Evolutionary conservation across 2,888 invertebrate genomes (phyloP).

Genomic region (Lasioglossum villosulum): DNA sequence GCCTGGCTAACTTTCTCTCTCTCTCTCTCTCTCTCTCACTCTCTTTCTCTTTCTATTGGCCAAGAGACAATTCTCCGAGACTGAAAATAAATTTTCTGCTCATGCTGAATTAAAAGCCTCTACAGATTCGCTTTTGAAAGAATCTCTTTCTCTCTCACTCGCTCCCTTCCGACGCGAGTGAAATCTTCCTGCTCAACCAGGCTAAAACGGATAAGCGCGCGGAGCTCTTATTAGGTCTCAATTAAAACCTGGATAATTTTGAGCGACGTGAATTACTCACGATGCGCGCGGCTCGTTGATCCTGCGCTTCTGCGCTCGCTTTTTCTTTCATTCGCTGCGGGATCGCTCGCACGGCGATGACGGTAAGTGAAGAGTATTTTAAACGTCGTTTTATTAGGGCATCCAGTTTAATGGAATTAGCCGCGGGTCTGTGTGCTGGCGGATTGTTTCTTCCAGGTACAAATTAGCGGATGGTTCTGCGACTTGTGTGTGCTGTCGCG

Average conservation of each 20-base stretch:
- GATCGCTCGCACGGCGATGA: not conserved
- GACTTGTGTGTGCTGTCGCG: not conserved
- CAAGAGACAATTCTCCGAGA: not conserved
- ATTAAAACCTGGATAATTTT: slow-evolving; percentile 38
- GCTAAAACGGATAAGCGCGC: slow-evolving; percentile 34
- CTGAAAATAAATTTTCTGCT: slow-evolving; percentile 45
- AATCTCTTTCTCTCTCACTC: too few species aligned
- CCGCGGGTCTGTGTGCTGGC: not conserved
- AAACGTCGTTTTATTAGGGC: not conserved
- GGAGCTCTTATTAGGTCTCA: slow-evolving; percentile 30
- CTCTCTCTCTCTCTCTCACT: not conserved
- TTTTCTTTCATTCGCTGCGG: not conserved
- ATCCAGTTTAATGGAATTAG: not conserved
- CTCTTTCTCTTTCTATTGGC: not conserved
- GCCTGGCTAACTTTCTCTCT: slow-evolving; percentile 1
- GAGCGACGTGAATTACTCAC: not conserved
- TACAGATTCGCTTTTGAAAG: not conserved
- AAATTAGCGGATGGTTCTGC: not conserved
- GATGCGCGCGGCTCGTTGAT: not conserved
- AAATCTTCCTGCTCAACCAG: slow-evolving; percentile 26
- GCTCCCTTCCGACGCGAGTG: not conserved
- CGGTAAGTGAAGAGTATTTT: slow-evolving; percentile 5
- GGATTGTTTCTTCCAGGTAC: not conserved
- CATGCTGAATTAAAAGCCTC: slow-evolving; percentile 39
- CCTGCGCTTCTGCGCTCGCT: not conserved